phyloP scores from a whole-genome alignment of 2,113 vertebrate species.

The Crotalus horridus region DNA sequence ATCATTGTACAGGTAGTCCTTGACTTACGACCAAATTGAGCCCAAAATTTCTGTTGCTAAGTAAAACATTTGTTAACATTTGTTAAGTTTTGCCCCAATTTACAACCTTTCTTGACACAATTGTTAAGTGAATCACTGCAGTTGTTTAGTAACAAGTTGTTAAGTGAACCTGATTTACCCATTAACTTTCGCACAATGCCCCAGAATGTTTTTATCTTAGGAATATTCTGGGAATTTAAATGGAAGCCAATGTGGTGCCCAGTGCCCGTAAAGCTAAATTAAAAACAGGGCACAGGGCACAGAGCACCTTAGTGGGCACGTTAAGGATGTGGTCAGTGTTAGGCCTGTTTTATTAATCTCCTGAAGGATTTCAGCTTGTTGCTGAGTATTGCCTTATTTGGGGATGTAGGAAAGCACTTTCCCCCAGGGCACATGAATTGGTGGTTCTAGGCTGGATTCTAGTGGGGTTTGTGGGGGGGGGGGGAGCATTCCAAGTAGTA shows the following conservation, averaged over 20 bases:
- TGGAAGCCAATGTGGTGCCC: background rate
- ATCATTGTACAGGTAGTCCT: background rate
- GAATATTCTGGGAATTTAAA: background rate
- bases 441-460: background rate
- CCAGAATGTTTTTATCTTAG: background rate
- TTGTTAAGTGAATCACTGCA: background rate
- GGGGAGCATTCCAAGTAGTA: background rate
- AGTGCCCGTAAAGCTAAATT: background rate
- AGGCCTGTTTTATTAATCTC: background rate
- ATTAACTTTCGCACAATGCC: background rate
- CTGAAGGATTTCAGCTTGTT: background rate
- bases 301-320: background rate
- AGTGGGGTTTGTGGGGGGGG: background rate
- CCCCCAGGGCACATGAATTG: background rate
- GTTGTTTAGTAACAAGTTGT: background rate
- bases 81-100: background rate
- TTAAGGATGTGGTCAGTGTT: background rate
- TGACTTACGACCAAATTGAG: background rate
- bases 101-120: background rate
- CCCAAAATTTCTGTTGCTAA: background rate
- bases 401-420: background rate
- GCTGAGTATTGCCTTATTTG: background rate
- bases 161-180: background rate
- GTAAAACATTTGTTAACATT: background rate
- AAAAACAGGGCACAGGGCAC: background rate